Conservation (phyloP, 2,113 vertebrate genomes). For the Anoura caudifer region DNA sequence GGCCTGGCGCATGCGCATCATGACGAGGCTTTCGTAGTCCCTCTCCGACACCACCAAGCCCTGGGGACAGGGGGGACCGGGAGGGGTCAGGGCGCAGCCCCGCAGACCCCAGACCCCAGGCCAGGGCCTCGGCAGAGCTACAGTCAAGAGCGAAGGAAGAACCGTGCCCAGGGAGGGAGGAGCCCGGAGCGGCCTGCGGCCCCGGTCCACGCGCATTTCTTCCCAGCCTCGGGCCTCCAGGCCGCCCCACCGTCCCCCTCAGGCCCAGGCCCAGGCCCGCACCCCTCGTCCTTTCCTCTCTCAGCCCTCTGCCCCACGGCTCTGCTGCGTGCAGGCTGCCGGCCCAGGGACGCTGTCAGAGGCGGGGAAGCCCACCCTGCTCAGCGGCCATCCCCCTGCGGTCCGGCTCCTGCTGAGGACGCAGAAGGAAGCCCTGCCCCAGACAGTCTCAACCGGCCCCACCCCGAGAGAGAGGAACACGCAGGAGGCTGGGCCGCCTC, state of each 20-base stretch:
- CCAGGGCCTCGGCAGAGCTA: not conserved
- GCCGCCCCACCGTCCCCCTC: not conserved
- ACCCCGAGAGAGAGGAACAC: not conserved
- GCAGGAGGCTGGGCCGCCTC: not conserved
- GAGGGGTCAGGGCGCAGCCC: not conserved
- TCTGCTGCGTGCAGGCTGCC: not conserved
- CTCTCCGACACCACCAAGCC: constrained; percentile 85
- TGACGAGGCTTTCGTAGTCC: constrained; percentile 96
- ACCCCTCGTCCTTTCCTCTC: not conserved
- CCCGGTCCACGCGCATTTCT: not conserved
- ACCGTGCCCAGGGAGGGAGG: not conserved
- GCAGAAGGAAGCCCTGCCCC: not conserved
- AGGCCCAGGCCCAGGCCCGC: not conserved
- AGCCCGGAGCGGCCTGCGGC: not conserved
- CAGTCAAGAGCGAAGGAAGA: not conserved
- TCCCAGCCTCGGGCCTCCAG: not conserved
- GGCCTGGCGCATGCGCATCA: constrained; percentile 97
- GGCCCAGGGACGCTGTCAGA: not conserved
- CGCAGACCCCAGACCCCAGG: not conserved
- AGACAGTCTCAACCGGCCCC: not conserved
- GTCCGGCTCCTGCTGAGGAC: not conserved
- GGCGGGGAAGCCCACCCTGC: not conserved
- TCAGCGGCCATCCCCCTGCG: not conserved
- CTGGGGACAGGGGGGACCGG: constrained; percentile 73
- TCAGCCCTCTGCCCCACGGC: not conserved